Evolutionary conservation across 2,888 invertebrate species (phyloP).

Genomic region (Andrena marginata): DNA sequence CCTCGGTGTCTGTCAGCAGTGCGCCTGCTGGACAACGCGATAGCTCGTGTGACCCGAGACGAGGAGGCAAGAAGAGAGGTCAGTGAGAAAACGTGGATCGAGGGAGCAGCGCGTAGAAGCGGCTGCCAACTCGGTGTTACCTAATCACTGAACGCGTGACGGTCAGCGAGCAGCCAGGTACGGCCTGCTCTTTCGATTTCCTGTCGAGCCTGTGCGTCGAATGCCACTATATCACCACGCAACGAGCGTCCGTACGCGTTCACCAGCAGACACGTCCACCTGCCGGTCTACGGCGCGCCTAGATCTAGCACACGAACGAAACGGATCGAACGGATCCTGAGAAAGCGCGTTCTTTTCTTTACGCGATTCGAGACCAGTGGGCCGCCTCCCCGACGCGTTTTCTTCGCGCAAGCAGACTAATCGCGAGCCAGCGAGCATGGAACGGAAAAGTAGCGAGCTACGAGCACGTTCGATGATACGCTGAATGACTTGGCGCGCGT

Average conservation of each 20-base stretch:
- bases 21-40: neutral
- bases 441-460: constrained; percentile 26
- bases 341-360: neutral
- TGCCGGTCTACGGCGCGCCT: too few relatives aligned
- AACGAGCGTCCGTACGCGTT: neutral
- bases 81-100: neutral
- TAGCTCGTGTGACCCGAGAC: neutral
- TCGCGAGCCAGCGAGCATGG: neutral
- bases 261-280: neutral
- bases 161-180: neutral
- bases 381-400: constrained; percentile 36
- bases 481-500: constrained; percentile 9
- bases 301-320: neutral
- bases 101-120: neutral
- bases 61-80: neutral
- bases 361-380: neutral
- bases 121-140: constrained; percentile 9
- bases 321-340: neutral
- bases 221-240: neutral
- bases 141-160: constrained; percentile 19
- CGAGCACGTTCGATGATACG: constrained; percentile 35
- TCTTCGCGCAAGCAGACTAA: constrained; percentile 38
- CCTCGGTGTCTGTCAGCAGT: neutral
- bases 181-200: neutral
- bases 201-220: neutral